These are phyloP conservation scores for Ptyas mucosa DNA, from an alignment of 2,113 vertebrate genomes.

Conservation along the genomic window DNA sequence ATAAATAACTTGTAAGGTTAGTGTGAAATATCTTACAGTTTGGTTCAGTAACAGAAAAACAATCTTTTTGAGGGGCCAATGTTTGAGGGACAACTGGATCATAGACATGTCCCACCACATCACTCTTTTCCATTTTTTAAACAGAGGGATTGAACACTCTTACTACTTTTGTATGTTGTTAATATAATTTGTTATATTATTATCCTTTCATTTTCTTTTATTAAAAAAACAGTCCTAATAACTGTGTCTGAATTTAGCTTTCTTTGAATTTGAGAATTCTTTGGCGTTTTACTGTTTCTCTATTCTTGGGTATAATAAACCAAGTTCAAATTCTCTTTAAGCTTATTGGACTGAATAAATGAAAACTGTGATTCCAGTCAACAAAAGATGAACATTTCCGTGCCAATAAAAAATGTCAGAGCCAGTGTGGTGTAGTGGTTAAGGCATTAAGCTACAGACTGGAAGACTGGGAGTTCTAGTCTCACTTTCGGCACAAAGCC, in stretches of 20 bases:
- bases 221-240: constrained; percentile 26
- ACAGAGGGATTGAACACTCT: constrained; percentile 46
- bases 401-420: background rate
- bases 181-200: constrained; percentile 55
- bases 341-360: background rate
- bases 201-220: constrained; percentile 35
- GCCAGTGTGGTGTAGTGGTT: background rate
- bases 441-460: background rate
- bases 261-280: constrained; percentile 49
- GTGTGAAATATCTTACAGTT: constrained; percentile 8
- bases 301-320: constrained; percentile 24
- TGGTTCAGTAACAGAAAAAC: background rate
- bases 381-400: fast-evolving
- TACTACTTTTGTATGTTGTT: constrained; percentile 56
- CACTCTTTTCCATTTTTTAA: constrained; percentile 33
- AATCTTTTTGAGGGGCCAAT: background rate
- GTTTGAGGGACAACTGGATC: constrained; percentile 18
- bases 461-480: background rate
- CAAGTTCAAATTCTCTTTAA: constrained; percentile 26
- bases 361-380: background rate
- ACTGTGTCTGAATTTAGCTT: constrained; percentile 49
- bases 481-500: background rate
- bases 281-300: constrained; percentile 11
- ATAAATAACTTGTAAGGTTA: background rate
- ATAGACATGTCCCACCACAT: constrained; percentile 32